These are phyloP conservation scores for Leucosticte australis DNA, from an alignment of 2,113 vertebrate species.

Conservation along the genomic window DNA sequence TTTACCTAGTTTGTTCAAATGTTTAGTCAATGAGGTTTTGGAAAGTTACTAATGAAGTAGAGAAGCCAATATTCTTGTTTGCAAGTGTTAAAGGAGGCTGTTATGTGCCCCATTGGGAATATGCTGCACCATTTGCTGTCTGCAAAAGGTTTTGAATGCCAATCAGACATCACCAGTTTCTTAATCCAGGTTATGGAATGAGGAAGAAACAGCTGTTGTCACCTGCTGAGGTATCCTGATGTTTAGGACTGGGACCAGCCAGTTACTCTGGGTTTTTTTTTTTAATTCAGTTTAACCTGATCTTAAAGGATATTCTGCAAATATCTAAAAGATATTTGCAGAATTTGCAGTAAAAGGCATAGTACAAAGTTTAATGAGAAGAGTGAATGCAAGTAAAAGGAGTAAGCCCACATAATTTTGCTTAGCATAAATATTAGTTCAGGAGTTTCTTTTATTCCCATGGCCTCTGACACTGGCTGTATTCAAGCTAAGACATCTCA, in stretches of 20 bases:
- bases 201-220: not conserved
- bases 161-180: not conserved
- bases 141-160: not conserved
- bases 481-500: not conserved
- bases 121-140: not conserved
- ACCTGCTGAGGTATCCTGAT: not conserved
- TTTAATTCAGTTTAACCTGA: not conserved
- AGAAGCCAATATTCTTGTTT: not conserved
- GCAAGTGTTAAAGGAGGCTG: not conserved
- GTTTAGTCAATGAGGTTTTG: conserved; percentile 33
- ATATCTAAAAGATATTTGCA: not conserved
- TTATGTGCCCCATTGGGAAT: not conserved
- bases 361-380: not conserved
- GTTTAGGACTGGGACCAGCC: not conserved
- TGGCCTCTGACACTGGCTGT: not conserved
- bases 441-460: not conserved
- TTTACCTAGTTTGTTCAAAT: conserved; percentile 33
- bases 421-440: not conserved
- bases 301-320: not conserved
- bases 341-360: not conserved
- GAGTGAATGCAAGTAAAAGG: not conserved
- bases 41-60: conserved; percentile 24
- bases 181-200: not conserved
- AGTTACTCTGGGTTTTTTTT: fast-evolving
- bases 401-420: not conserved